Percentiles rank a stretch among this genome's conserved stretches.
These are phyloP conservation scores for Chlorocebus sabaeus DNA, from an alignment of 2,113 vertebrate species.

Conservation along the genomic window DNA sequence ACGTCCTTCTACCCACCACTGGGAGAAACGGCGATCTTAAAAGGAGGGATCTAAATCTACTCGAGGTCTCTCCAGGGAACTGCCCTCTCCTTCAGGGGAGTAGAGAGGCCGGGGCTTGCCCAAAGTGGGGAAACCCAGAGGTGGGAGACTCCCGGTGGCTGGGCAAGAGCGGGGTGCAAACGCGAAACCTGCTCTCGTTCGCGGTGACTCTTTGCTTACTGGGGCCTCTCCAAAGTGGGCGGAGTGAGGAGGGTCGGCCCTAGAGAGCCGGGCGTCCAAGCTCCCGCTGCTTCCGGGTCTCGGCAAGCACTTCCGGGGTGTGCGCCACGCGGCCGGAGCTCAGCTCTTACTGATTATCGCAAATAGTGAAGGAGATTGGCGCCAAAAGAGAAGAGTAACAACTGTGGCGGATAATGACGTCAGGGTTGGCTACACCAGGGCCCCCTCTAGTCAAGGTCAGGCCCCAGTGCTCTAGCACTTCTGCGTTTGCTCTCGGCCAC, in stretches of 20 bases:
- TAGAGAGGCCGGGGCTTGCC: background rate
- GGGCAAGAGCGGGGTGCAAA: background rate
- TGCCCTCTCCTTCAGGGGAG: accelerated
- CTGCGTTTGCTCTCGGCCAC: background rate
- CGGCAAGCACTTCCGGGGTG: constrained; percentile 47
- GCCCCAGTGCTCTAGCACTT: background rate
- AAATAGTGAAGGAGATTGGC: accelerated
- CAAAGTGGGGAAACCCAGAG: accelerated
- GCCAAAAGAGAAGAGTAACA: accelerated
- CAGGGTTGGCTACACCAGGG: background rate
- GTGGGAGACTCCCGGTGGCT: accelerated
- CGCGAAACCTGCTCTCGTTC: accelerated
- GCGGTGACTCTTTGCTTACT: accelerated
- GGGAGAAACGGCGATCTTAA: too few species aligned
- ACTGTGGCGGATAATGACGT: accelerated
- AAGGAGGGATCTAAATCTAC: background rate
- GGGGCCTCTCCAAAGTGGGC: accelerated
- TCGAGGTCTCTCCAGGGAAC: background rate
- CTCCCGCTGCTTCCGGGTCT: constrained; percentile 51
- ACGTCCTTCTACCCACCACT: background rate
- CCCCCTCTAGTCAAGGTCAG: too few species aligned
- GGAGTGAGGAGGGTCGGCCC: accelerated
- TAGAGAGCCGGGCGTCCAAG: accelerated
- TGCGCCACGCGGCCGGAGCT: accelerated
- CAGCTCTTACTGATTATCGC: accelerated